These are phyloP conservation scores for Pteronura brasiliensis DNA, from an alignment of 2,113 vertebrate species.

Conservation along the genomic window DNA sequence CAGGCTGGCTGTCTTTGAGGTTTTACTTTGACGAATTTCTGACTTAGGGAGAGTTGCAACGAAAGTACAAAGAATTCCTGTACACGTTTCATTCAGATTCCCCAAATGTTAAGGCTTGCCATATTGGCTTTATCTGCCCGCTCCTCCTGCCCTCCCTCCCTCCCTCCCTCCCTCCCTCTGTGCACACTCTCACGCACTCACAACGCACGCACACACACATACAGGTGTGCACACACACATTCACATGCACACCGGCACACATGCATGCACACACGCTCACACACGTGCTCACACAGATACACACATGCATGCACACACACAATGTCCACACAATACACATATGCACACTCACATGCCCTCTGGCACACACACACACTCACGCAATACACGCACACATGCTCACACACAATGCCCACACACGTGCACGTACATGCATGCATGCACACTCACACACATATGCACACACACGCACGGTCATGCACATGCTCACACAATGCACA, in stretches of 20 bases:
- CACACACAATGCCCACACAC: background rate
- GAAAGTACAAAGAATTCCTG: background rate
- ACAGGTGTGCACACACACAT: background rate
- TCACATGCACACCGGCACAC: background rate
- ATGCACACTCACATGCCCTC: background rate
- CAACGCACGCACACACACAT: background rate
- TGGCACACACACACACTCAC: too few species aligned
- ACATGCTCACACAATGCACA: background rate
- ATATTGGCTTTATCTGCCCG: background rate
- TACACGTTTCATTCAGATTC: background rate
- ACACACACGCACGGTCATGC: background rate
- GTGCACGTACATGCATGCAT: background rate
- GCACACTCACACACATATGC: too few species aligned
- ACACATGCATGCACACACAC: background rate
- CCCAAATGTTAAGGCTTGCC: too few species aligned
- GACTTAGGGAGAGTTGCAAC: background rate
- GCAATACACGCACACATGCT: rapidly evolving
- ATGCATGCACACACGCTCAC: background rate
- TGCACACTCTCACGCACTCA: background rate
- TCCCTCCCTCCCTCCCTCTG: background rate
- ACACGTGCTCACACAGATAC: background rate
- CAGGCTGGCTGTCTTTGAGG: background rate
- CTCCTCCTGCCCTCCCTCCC: background rate
- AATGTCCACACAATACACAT: background rate
- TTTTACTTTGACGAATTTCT: background rate